These are phyloP conservation scores for Crossaster papposus DNA, from an alignment of 53 echinoderm and acorn worm species.

Conservation along the genomic window DNA sequence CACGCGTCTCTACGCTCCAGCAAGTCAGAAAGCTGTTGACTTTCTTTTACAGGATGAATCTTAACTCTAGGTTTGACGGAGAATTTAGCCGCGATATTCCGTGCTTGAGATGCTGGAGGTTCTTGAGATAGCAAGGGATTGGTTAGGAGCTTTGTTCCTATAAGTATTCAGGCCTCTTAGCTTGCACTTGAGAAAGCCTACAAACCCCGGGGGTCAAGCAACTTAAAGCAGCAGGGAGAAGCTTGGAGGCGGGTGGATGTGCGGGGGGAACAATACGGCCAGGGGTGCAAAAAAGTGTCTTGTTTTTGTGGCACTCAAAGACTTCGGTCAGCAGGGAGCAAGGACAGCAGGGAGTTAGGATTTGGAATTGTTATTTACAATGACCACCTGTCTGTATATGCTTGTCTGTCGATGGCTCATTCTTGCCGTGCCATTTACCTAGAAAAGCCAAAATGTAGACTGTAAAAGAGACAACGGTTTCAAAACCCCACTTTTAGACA, in stretches of 20 bases:
- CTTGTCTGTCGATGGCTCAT: neutral
- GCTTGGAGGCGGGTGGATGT: neutral
- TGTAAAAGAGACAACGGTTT: too few species aligned
- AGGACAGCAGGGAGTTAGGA: neutral
- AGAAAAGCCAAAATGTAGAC: neutral
- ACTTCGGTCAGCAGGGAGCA: neutral
- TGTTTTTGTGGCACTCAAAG: neutral
- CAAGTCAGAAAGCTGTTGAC: neutral
- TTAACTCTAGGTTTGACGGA: neutral
- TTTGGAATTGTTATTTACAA: neutral
- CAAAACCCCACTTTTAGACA: too few species aligned
- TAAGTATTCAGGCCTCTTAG: neutral
- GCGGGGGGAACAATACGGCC: neutral
- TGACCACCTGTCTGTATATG: neutral
- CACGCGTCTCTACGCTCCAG: neutral
- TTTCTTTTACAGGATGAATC: neutral
- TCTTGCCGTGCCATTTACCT: neutral
- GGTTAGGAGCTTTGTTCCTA: neutral
- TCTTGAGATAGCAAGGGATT: neutral
- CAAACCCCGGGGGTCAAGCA: neutral
- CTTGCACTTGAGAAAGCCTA: neutral
- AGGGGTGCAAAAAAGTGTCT: neutral
- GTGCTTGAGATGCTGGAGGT: neutral
- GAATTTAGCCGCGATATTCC: neutral
- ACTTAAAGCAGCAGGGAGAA: neutral